These are phyloP conservation scores for Seriola aureovittata DNA, from an alignment of 2,113 vertebrate genomes.

Conservation along the genomic window DNA sequence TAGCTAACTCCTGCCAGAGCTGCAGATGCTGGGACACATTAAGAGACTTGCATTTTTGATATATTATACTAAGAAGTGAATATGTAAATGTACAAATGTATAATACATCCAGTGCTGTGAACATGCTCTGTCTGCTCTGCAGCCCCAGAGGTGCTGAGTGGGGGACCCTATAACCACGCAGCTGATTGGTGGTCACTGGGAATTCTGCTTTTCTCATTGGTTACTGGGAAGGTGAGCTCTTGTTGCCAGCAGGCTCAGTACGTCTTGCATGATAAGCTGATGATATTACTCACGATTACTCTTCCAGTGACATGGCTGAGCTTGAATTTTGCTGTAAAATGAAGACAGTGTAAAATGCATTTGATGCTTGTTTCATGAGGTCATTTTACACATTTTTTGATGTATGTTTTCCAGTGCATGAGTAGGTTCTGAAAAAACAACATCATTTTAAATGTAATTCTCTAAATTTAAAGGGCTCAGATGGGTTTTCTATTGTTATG, in stretches of 20 bases:
- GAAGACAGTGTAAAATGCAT: neutral
- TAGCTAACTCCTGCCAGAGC: neutral
- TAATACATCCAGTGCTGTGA: neutral
- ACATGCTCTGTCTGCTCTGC: constrained; percentile 48
- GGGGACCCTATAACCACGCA: constrained; percentile 94
- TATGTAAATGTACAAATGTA: neutral
- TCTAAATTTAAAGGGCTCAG: neutral
- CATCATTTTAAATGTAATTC: neutral
- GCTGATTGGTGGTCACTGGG: constrained; percentile 98
- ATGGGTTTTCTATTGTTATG: neutral
- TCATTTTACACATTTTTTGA: neutral
- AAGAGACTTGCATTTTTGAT: neutral
- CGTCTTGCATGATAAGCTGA: neutral
- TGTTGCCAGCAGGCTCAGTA: constrained; percentile 5
- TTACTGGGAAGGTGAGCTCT: constrained; percentile 91
- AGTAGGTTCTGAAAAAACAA: neutral
- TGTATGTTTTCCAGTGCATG: neutral
- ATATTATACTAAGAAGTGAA: neutral
- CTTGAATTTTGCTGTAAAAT: neutral
- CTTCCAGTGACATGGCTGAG: constrained; percentile 1
- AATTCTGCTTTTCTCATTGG: constrained; percentile 92
- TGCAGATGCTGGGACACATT: neutral
- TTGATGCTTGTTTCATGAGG: neutral
- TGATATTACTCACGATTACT: constrained; percentile 1
- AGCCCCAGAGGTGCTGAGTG: constrained; percentile 96